These are phyloP conservation scores for Sarotherodon lohbergeri DNA, from an alignment of 2,113 vertebrate species.

Conservation along the genomic window DNA sequence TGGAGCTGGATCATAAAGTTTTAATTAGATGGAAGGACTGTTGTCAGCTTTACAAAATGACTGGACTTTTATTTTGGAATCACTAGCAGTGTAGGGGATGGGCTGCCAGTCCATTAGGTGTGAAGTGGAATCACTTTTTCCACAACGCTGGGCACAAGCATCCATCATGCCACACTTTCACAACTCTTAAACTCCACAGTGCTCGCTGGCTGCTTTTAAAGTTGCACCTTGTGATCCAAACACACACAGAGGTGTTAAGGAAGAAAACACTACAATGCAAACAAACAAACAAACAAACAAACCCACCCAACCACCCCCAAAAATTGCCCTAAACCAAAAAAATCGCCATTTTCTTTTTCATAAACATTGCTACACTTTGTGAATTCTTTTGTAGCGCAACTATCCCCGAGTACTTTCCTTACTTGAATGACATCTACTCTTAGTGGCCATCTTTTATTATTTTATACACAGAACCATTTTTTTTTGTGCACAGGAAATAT, in stretches of 20 bases:
- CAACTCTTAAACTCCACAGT: slow-evolving; percentile 14
- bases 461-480: background rate
- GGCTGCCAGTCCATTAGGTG: slow-evolving; percentile 52
- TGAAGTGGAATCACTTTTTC: slow-evolving; percentile 56
- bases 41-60: slow-evolving; percentile 28
- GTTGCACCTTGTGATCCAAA: slow-evolving; percentile 6
- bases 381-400: background rate
- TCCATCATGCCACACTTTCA: slow-evolving; percentile 50
- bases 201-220: slow-evolving; percentile 26
- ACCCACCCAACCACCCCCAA: background rate
- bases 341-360: background rate
- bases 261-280: background rate
- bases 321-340: background rate
- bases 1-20: slow-evolving; percentile 5
- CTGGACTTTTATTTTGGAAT: slow-evolving; percentile 40
- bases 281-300: background rate
- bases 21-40: slow-evolving; percentile 23
- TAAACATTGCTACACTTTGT: background rate
- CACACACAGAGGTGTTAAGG: background rate
- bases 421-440: background rate
- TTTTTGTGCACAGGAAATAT: background rate
- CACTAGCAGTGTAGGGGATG: background rate
- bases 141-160: slow-evolving; percentile 34
- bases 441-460: background rate
- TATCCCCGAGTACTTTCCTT: background rate